Evolutionary conservation across 2,113 vertebrate genomes (phyloP), one percentile per base, ranked within the genome.

Genomic region (Caretta caretta): DNA sequence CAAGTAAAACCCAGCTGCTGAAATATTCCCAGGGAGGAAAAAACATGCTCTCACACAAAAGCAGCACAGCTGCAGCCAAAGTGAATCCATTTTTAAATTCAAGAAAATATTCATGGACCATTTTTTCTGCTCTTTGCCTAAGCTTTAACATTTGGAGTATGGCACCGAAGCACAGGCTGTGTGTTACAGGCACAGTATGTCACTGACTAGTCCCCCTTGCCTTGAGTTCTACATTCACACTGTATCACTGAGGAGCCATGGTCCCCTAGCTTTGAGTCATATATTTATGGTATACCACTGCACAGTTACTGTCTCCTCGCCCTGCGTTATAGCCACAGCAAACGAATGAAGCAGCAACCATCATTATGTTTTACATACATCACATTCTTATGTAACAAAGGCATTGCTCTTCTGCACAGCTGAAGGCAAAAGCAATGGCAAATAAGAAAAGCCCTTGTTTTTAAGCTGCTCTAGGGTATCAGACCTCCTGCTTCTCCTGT

Each of bases 51-150:
- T 94, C 82, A 57, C 86, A 98, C 97, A 98, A 97, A 97, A 90
- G 96, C 90, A 96, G 87, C 93, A 94, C 97, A 98, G 97, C 97
- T 98, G 97, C 97, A 97, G 96, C 96, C 94, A 91, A 95, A 97
- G 90, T 75, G 86, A 97, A 94, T 97, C 97, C 96, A 96, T 98
- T 97, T 97, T 96, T 94, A 97, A 96, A 96, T 97, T 97, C 96
- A 97, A 95, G 90, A 97, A 97, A 96, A 97, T 93, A 97, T 97
- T 97, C 96, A 96, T 88, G 65, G 96, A 96, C 96, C 93, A 93
- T 93, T 94, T 80, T 95, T 91, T 94, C 84, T 72, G 86, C 50
- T 94, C 92, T 95, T 95, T 96, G 93, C 85, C 87, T 95, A 85
- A 97, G 96, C 95, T 81, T 89, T 96, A 76, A 88, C 89, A 91